Percentiles rank a stretch among this genome's conserved stretches.
Conservation (phyloP, 2,888 invertebrate species). For the Ormyrus labotus region DNA sequence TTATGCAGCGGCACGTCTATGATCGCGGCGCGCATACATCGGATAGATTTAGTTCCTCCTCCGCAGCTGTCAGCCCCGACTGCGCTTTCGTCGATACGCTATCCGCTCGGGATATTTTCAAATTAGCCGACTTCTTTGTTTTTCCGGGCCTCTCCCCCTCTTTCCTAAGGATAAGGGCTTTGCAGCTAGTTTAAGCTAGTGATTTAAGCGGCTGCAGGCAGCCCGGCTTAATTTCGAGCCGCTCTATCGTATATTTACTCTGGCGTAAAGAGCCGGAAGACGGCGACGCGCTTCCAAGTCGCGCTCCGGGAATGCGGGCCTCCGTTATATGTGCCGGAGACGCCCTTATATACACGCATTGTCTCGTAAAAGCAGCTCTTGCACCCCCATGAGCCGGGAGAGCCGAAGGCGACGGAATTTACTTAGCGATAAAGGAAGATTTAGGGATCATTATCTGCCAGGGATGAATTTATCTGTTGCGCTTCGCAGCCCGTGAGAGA, state of each 20-base stretch:
- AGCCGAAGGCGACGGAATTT: conserved; percentile 59
- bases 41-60: conserved; percentile 57
- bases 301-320: conserved; percentile 37
- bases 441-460: conserved; percentile 65
- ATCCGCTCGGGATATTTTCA: neutral
- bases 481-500: conserved; percentile 18
- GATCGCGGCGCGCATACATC: conserved; percentile 61
- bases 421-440: conserved; percentile 67
- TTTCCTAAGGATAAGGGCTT: neutral
- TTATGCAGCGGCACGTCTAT: conserved; percentile 69
- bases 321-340: neutral
- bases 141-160: neutral
- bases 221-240: conserved; percentile 15
- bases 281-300: neutral
- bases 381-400: conserved; percentile 52
- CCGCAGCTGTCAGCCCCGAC: conserved; percentile 27
- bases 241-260: conserved; percentile 35
- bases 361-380: conserved; percentile 58
- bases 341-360: conserved; percentile 54
- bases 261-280: neutral
- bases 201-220: conserved; percentile 3
- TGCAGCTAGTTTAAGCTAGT: neutral
- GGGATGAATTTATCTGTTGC: conserved; percentile 63
- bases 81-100: too few species aligned
- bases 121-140: conserved; percentile 43